These are phyloP conservation scores for Hydrozoanthus tunicans DNA, from an alignment of 64 coral and sea anemone genomes.

Conservation along the genomic window DNA sequence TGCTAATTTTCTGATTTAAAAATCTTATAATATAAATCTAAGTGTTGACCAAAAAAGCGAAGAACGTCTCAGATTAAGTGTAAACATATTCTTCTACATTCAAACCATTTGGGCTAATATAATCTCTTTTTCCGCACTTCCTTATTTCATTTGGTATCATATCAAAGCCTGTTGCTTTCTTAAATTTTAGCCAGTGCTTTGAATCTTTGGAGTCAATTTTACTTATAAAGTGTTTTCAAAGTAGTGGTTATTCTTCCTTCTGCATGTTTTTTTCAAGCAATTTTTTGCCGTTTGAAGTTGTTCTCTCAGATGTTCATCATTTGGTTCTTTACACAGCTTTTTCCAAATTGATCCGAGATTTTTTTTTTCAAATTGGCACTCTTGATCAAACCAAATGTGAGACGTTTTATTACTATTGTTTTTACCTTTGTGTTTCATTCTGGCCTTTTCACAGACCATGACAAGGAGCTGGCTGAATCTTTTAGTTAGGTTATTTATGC, in stretches of 20 bases:
- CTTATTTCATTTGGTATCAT: too few species aligned
- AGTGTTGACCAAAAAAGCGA: too few species aligned
- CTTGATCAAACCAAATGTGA: conserved; percentile 5
- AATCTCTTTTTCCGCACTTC: too few species aligned
- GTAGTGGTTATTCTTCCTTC: not conserved
- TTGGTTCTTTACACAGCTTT: not conserved
- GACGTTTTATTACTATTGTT: not conserved
- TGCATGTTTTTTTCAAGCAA: not conserved
- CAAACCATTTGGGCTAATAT: too few species aligned
- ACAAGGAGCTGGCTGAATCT: not conserved
- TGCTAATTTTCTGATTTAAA: too few species aligned
- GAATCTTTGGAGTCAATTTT: too few species aligned
- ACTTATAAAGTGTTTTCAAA: not conserved
- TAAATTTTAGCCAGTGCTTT: not conserved
- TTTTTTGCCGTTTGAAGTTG: not conserved
- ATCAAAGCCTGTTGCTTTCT: too few species aligned
- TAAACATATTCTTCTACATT: too few species aligned
- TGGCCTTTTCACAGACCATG: not conserved
- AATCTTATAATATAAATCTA: too few species aligned
- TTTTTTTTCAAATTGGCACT: not conserved
- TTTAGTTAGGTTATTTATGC: conserved; percentile 1
- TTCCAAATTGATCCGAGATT: not conserved
- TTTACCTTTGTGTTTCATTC: not conserved
- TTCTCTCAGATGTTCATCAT: too few species aligned
- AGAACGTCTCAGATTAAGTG: too few species aligned